Evolutionary conservation across 2,113 vertebrate genomes (phyloP).

Genomic region (Eulemur rufifrons): DNA sequence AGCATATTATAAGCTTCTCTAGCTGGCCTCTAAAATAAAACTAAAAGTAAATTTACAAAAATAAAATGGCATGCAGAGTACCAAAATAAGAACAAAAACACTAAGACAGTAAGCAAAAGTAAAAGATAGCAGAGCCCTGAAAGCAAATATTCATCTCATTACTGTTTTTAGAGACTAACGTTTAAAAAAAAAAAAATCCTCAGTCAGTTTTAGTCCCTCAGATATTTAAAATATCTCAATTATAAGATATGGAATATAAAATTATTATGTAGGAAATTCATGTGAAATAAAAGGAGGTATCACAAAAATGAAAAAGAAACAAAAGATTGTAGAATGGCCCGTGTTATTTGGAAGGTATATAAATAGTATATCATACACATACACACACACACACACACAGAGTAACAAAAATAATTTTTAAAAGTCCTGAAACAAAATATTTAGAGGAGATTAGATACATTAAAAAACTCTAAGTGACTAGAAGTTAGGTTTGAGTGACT

Average conservation of each 20-base stretch:
- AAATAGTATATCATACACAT: background rate
- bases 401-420: background rate
- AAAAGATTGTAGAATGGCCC: background rate
- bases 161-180: background rate
- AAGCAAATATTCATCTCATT: background rate
- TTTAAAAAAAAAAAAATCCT: background rate
- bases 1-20: background rate
- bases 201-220: background rate
- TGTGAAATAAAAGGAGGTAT: background rate
- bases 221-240: background rate
- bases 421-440: background rate
- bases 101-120: background rate
- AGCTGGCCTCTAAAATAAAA: background rate
- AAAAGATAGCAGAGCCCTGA: background rate
- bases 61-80: background rate
- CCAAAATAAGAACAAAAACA: background rate
- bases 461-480: background rate
- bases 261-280: background rate
- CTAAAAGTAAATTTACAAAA: background rate
- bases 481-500: background rate
- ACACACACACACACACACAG: rapidly evolving
- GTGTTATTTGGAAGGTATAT: background rate
- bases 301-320: background rate
- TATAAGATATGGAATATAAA: background rate
- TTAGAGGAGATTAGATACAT: background rate